Evolutionary conservation across 2,113 vertebrate genomes (phyloP).

Genomic region (Balaeniceps rex): DNA sequence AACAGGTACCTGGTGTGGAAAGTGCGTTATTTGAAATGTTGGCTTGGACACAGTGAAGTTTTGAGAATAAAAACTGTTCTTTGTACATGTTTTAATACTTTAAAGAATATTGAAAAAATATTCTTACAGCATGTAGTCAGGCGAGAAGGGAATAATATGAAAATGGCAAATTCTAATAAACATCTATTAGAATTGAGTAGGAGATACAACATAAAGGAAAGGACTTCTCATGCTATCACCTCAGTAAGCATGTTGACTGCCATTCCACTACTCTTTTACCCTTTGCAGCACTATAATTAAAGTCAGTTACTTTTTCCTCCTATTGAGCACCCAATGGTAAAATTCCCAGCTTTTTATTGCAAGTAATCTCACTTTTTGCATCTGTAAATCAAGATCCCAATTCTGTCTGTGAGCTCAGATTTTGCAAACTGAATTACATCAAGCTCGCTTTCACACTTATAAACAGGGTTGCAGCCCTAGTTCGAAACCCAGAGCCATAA

Average conservation of each 20-base stretch:
- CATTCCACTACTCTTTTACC: not conserved
- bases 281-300: not conserved
- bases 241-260: not conserved
- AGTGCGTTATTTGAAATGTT: not conserved
- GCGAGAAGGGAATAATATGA: not conserved
- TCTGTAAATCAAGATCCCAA: not conserved
- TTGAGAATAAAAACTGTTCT: not conserved
- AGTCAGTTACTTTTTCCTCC: not conserved
- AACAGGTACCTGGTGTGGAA: not conserved
- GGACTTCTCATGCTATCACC: not conserved
- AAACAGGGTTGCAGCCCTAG: not conserved
- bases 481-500: not conserved
- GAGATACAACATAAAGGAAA: not conserved
- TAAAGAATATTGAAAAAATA: not conserved
- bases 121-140: not conserved
- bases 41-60: not conserved
- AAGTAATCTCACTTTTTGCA: not conserved
- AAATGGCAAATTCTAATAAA: not conserved
- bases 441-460: not conserved
- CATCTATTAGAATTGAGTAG: not conserved
- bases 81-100: not conserved
- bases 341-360: not conserved
- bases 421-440: not conserved
- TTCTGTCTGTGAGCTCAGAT: not conserved
- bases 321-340: not conserved